phyloP scores from a whole-genome alignment of 2,113 vertebrate genomes.

The Panurus biarmicus region DNA sequence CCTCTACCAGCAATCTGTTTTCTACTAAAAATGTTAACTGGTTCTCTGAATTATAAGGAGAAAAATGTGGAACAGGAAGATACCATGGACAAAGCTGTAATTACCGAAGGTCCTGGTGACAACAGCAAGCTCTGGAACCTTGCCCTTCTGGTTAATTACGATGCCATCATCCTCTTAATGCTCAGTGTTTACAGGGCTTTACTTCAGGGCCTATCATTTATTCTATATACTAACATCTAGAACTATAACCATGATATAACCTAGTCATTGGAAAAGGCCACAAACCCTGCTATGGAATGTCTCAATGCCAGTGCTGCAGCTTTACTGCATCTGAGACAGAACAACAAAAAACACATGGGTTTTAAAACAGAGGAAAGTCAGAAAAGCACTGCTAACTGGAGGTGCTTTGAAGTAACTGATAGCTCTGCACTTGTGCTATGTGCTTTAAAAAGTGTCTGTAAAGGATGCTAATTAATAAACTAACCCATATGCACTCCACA shows the following conservation, averaged over 20 bases:
- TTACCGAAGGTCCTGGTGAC: slow-evolving; percentile 28
- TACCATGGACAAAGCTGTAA: slow-evolving; percentile 17
- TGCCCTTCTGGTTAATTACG: slow-evolving; percentile 43
- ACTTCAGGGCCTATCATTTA: slow-evolving; percentile 66
- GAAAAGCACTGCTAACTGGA: not conserved
- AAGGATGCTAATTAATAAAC: not conserved
- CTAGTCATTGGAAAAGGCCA: slow-evolving; percentile 53
- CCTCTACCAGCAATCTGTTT: not conserved
- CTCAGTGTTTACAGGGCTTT: slow-evolving; percentile 44
- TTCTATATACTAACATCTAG: slow-evolving; percentile 71
- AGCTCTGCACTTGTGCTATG: not conserved
- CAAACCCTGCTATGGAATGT: slow-evolving; percentile 33
- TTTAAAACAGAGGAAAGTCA: not conserved
- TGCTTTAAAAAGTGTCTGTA: not conserved
- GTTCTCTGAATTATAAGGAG: not conserved
- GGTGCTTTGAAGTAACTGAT: not conserved
- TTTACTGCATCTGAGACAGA: slow-evolving; percentile 23
- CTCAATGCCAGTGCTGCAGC: slow-evolving; percentile 22
- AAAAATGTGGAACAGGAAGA: slow-evolving; percentile 41
- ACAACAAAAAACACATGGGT: not conserved
- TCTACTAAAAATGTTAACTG: slow-evolving; percentile 11
- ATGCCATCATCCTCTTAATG: slow-evolving; percentile 33
- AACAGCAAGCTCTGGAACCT: slow-evolving; percentile 47
- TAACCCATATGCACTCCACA: not conserved
- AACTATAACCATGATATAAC: slow-evolving; percentile 52